Conservation (phyloP, 2,113 vertebrate species). For the Melanerpes formicivorus region DNA sequence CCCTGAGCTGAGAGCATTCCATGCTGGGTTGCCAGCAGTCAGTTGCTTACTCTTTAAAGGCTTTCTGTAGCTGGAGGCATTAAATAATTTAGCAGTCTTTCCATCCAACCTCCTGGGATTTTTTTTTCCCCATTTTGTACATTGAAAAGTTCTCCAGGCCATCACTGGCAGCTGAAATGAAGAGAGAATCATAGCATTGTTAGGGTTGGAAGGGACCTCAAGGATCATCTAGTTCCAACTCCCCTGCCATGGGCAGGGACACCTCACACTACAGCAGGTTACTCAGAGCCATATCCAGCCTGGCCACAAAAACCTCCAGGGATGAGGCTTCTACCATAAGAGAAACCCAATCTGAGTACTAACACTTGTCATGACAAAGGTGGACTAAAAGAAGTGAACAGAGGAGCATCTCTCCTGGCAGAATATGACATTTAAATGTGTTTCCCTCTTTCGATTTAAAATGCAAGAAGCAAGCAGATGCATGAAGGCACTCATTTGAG, state of each 20-base stretch:
- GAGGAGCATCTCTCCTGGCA: not conserved
- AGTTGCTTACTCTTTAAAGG: not conserved
- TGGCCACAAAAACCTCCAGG: no score
- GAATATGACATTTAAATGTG: not conserved
- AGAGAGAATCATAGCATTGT: not conserved
- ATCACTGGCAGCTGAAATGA: not conserved
- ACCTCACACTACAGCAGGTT: no score
- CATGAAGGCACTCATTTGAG: not conserved
- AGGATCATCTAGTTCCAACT: no score
- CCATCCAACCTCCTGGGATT: not conserved
- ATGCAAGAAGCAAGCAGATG: not conserved
- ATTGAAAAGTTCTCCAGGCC: not conserved
- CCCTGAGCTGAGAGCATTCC: not conserved
- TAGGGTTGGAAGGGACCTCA: no score
- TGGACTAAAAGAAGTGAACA: accelerated
- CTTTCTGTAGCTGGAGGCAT: not conserved
- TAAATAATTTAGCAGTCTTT: not conserved
- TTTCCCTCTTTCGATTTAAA: not conserved
- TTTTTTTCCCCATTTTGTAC: not conserved
- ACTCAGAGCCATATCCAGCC: no score
- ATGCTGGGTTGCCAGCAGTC: not conserved
- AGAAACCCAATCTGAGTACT: not conserved
- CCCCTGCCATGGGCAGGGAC: no score
- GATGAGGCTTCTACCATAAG: no score
- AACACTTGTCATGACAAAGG: not conserved